Evolutionary conservation across 2,113 vertebrate species (phyloP), one percentile per base, ranked within the genome.

Genomic region (Brachyhypopomus occidentalis): DNA sequence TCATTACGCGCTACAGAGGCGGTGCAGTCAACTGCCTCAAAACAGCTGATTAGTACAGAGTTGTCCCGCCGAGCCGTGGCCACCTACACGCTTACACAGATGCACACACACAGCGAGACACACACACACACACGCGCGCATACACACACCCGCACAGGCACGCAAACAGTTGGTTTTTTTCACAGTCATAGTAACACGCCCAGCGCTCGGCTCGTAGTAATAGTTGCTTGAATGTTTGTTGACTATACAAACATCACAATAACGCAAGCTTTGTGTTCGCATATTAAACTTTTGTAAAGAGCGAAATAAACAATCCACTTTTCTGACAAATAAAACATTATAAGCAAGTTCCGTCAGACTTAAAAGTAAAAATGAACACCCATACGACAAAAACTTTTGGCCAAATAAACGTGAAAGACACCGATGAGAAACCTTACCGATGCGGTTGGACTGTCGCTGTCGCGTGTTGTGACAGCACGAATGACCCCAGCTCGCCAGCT

Each of bases 401-500:
- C 23, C 60, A 27, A 14, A 52, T 52, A 52, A 52, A 52, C 1
- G 45, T 3, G 45, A 52, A 12, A 52, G 45, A 52, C 45, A 52
- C 12, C 45, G 45, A 52, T 14, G 2, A 11, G 12, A 52, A 52
- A 14, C 45, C 95, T 96, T 95, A 98, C 96, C 95, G 95, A 92
- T 85, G 96, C 87, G 73, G 96, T 94, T 11, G 88, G 88, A 45
- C 87, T 89, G 92, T 90, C 92, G 80, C 88, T 90, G 92, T 96
- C 95, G 84, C 94, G 90, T 77, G 95, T 94, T 55, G 94, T 96
- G 84, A 95, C 96, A 41, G 96, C 96, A 81, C 96, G 94, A 91
- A 98, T 96, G 84, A 97, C 94, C 48, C 96, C 96, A 9, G 96
- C 93, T 91, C 95, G 92, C 96, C 95, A 96, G 83, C 88, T 89